Percentiles rank a stretch among this genome's conserved stretches.
Evolutionary conservation across 2,888 invertebrate species (phyloP).

Genomic region (Caenorhabditis virilis): DNA sequence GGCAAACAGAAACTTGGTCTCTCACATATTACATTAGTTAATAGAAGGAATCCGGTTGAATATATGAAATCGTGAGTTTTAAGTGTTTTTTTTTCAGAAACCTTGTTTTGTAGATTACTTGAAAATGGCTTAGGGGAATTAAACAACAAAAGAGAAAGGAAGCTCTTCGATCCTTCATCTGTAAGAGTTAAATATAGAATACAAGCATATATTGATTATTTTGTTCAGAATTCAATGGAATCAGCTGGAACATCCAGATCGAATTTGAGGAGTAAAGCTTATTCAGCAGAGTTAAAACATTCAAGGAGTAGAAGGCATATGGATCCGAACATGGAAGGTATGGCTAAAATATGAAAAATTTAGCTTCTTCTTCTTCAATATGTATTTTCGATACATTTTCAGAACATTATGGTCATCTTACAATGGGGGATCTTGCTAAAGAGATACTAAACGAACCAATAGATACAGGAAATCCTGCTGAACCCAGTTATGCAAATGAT

Average conservation of each 20-base stretch:
- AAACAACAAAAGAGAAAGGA: too few species aligned
- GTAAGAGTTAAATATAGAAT: too few species aligned
- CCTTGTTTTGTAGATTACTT: too few species aligned
- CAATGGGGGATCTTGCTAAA: conserved; percentile 17
- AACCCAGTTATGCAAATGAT: too few species aligned
- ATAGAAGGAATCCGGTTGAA: too few species aligned
- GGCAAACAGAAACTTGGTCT: conserved; percentile 12
- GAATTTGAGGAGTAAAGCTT: conserved; percentile 18
- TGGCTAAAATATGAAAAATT: too few species aligned
- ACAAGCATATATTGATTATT: too few species aligned
- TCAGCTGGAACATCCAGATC: conserved; percentile 21
- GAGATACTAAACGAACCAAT: conserved; percentile 9
- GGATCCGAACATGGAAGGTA: conserved; percentile 44
- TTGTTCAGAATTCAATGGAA: background rate
- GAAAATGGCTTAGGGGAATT: too few species aligned
- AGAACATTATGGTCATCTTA: conserved; percentile 22
- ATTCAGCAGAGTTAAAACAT: conserved; percentile 26
- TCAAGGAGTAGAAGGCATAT: conserved; percentile 34
- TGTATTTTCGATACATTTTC: background rate
- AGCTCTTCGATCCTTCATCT: too few species aligned
- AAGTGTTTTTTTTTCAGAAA: too few species aligned
- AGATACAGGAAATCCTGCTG: background rate
- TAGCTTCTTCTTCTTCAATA: background rate
- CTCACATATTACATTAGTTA: too few species aligned
- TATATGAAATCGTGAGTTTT: too few species aligned